phyloP scores from a whole-genome alignment of 2,113 vertebrate species.

The Hirundichthys speculiger region DNA sequence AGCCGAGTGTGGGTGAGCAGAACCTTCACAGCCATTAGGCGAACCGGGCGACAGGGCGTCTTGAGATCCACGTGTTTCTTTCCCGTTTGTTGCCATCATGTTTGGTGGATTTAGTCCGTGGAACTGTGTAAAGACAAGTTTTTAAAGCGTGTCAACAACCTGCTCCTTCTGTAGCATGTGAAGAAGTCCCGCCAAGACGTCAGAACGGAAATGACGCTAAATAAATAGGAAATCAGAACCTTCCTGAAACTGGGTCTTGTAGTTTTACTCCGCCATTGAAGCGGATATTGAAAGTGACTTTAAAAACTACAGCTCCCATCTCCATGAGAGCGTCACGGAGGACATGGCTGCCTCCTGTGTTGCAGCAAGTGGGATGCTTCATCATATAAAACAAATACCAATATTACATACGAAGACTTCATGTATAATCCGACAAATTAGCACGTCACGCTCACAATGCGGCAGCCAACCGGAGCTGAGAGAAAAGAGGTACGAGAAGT shows the following conservation, averaged over 20 bases:
- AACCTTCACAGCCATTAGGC: conserved; percentile 6
- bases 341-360: conserved; percentile 74
- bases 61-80: background rate
- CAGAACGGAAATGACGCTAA: conserved; percentile 31
- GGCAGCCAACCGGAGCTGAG: conserved; percentile 35
- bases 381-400: conserved; percentile 48
- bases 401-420: conserved; percentile 27
- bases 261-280: background rate
- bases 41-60: background rate
- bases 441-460: conserved; percentile 30
- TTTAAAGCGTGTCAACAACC: background rate
- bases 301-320: conserved; percentile 71
- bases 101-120: background rate
- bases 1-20: too few relatives aligned
- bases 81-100: conserved; percentile 63
- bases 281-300: background rate
- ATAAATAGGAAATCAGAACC: background rate
- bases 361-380: conserved; percentile 44
- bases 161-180: fast-evolving
- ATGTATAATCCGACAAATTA: conserved; percentile 41
- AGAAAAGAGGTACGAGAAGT: conserved; percentile 46
- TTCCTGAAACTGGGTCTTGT: conserved; percentile 44
- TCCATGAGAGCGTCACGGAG: fast-evolving
- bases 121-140: background rate
- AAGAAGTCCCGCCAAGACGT: conserved; percentile 67